phyloP scores from a whole-genome alignment of 1,140 invertebrate species.

The Lithobius niger region DNA sequence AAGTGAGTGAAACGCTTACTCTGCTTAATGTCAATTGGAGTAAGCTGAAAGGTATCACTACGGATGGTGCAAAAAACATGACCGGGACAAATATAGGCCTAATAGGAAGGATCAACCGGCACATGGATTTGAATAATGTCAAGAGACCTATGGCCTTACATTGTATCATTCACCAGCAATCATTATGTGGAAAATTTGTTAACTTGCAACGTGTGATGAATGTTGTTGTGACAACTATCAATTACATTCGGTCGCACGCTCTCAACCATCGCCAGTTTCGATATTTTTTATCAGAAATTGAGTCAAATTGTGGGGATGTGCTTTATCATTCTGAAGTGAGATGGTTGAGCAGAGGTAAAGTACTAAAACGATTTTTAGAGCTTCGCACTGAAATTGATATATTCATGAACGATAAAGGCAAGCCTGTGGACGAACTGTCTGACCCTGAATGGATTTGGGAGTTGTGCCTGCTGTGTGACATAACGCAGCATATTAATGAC shows the following conservation, averaged over 20 bases:
- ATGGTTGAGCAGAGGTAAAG: constrained; percentile 24
- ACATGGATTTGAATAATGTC: constrained; percentile 12
- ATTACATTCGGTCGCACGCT: constrained; percentile 24
- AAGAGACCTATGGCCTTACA: constrained; percentile 19
- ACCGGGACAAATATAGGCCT: constrained; percentile 21
- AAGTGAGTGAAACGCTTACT: constrained; percentile 15
- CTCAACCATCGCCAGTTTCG: constrained; percentile 26
- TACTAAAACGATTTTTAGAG: constrained; percentile 20
- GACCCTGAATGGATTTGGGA: too few species aligned
- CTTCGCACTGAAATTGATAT: constrained; percentile 20
- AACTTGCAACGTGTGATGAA: constrained; percentile 22
- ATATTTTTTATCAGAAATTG: constrained; percentile 24
- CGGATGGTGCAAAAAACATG: constrained; percentile 27
- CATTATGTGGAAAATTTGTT: constrained; percentile 20
- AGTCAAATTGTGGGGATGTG: constrained; percentile 24
- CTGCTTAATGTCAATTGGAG: constrained; percentile 17
- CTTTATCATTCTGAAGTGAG: constrained; percentile 22
- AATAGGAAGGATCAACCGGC: constrained; percentile 20
- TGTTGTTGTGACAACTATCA: constrained; percentile 23
- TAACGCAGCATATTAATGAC: too few species aligned
- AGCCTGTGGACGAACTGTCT: constrained; percentile 17
- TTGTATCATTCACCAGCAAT: constrained; percentile 27
- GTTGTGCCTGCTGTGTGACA: too few species aligned
- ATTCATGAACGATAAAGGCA: constrained; percentile 17
- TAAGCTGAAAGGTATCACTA: constrained; percentile 21